phyloP scores from a whole-genome alignment of 92 coral and sea anemone genomes.

The Muricea muricata region DNA sequence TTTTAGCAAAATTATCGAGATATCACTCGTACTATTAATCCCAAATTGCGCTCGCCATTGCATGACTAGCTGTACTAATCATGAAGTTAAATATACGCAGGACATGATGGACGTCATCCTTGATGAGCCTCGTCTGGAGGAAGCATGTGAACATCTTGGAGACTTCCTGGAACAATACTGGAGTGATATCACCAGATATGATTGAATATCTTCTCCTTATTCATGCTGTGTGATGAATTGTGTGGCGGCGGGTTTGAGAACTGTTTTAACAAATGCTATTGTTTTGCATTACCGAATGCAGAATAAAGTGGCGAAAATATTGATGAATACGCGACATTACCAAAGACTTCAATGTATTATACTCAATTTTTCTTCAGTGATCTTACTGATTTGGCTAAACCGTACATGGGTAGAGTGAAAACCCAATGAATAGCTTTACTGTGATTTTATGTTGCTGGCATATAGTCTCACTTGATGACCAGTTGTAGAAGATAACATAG shows the following conservation, averaged over 20 bases:
- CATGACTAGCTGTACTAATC: too few relatives aligned
- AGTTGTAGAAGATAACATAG: not conserved
- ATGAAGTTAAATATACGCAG: slow-evolving; percentile 52
- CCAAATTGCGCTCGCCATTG: too few relatives aligned
- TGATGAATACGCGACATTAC: not conserved
- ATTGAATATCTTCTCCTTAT: not conserved
- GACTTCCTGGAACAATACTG: slow-evolving; percentile 97
- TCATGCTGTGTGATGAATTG: not conserved
- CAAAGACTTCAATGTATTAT: not conserved
- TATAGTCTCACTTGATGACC: not conserved
- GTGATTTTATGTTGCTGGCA: too few relatives aligned
- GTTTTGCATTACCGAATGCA: too few relatives aligned
- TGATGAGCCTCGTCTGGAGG: slow-evolving; percentile 95
- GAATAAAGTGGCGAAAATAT: too few relatives aligned
- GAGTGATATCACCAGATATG: slow-evolving; percentile 53
- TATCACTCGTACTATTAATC: too few relatives aligned
- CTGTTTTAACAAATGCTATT: not conserved
- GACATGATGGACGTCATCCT: slow-evolving; percentile 91
- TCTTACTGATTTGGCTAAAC: not conserved
- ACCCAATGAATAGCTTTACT: too few relatives aligned
- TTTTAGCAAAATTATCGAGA: too few relatives aligned
- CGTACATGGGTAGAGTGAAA: not conserved
- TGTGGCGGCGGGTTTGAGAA: not conserved
- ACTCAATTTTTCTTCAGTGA: not conserved
- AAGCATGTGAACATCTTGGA: slow-evolving; percentile 94